A percentile compares a stretch with the other conserved stretches of the same genome.
Evolutionary conservation across 1,140 invertebrate genomes (phyloP).

Genomic region (Drosophila kanapiae): DNA sequence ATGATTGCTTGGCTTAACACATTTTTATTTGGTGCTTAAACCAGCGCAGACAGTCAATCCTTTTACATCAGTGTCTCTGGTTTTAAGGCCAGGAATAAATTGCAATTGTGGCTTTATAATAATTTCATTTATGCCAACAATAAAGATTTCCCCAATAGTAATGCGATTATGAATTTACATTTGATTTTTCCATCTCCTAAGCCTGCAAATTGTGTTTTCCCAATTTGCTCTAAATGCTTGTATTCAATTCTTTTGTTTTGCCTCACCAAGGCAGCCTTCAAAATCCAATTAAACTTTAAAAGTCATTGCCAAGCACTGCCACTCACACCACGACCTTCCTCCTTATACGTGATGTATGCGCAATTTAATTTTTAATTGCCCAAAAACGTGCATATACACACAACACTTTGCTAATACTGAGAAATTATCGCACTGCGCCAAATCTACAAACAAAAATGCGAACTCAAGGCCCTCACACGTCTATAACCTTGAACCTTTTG

Average conservation of each 20-base stretch:
- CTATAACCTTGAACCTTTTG: slow-evolving; percentile 71
- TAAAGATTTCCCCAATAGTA: slow-evolving; percentile 5
- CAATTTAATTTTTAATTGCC: slow-evolving; percentile 82
- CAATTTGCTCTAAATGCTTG: slow-evolving; percentile 36
- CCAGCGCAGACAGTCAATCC: slow-evolving; percentile 1
- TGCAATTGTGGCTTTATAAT: not conserved
- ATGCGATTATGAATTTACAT: slow-evolving; percentile 3
- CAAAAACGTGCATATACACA: slow-evolving; percentile 56
- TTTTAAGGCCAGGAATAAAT: not conserved
- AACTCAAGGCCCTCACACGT: slow-evolving; percentile 57
- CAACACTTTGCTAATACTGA: slow-evolving; percentile 33
- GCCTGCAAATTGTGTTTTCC: slow-evolving; percentile 13
- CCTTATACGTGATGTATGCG: slow-evolving; percentile 72
- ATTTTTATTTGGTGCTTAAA: slow-evolving; percentile 1
- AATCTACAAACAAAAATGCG: slow-evolving; percentile 44
- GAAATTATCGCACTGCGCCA: slow-evolving; percentile 63
- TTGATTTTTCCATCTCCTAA: not conserved
- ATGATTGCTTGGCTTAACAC: not conserved
- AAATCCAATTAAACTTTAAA: slow-evolving; percentile 80
- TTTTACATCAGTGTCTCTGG: not conserved
- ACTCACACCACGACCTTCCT: slow-evolving; percentile 12
- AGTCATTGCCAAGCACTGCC: slow-evolving; percentile 43
- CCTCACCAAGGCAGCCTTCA: slow-evolving; percentile 45
- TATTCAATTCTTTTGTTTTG: slow-evolving; percentile 8
- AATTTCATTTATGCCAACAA: slow-evolving; percentile 7